phyloP scores from a whole-genome alignment of 2,113 vertebrate genomes.

The Sterrhoptilus dennistouni region DNA sequence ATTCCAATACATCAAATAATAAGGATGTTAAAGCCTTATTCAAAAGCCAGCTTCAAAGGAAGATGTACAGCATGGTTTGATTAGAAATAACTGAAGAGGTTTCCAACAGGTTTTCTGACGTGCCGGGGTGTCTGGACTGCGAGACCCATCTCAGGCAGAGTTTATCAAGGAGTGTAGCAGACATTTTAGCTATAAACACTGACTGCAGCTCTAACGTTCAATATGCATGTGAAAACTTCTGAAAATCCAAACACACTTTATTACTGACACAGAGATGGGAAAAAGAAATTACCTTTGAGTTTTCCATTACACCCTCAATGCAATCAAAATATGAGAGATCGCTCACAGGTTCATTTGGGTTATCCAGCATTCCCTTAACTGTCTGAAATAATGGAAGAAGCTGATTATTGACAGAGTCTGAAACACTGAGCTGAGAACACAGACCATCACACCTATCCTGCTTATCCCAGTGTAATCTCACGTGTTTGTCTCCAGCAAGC shows the following conservation, averaged over 20 bases:
- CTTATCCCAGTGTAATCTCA: background rate
- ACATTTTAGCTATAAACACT: background rate
- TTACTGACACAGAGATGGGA: background rate
- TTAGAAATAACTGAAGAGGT: background rate
- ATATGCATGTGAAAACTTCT: background rate
- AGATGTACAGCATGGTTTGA: fast-evolving
- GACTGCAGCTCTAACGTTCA: background rate
- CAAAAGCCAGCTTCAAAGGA: background rate
- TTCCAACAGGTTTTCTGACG: background rate
- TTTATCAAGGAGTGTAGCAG: background rate
- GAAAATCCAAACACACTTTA: background rate
- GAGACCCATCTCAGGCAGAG: background rate
- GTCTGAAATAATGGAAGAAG: constrained; percentile 76
- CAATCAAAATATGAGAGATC: constrained; percentile 99
- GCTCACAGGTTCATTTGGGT: constrained; percentile 93
- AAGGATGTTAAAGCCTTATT: too few species aligned
- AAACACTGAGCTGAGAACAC: background rate
- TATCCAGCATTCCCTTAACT: constrained; percentile 93
- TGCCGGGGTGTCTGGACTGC: background rate
- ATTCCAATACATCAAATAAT: background rate
- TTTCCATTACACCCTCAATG: constrained; percentile 98
- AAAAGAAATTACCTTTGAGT: constrained; percentile 88
- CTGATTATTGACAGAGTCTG: background rate
- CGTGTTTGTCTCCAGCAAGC: background rate
- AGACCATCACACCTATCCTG: background rate